A percentile compares a stretch with the other conserved stretches of the same genome.
phyloP scores from a whole-genome alignment of 2,888 invertebrate genomes.

The Maniola hyperantus region DNA sequence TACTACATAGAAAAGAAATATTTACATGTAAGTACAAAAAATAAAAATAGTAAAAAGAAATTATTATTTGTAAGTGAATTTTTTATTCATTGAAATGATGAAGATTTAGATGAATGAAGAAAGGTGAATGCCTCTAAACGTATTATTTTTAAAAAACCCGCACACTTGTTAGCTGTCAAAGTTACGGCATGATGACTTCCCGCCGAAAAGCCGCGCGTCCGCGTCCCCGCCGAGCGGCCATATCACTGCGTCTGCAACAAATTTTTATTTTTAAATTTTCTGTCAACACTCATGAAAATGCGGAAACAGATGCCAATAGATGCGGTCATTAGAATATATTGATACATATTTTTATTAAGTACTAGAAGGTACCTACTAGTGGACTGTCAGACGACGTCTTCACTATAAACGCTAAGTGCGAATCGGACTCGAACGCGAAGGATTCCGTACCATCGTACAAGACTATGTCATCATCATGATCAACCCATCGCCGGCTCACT shows the following conservation, averaged over 20 bases:
- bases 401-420: too few relatives aligned
- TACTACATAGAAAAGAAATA: too few relatives aligned
- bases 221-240: constrained; percentile 47
- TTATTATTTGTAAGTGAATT: too few relatives aligned
- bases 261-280: constrained; percentile 37
- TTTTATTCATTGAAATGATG: too few relatives aligned
- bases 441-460: too few relatives aligned
- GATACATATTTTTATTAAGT: background rate
- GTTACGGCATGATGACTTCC: constrained; percentile 30
- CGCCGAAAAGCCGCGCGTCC: constrained; percentile 48
- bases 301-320: constrained; percentile 35
- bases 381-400: too few relatives aligned
- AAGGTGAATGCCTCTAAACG: background rate
- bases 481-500: too few relatives aligned
- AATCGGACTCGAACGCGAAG: too few relatives aligned
- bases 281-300: constrained; percentile 35
- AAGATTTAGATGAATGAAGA: background rate
- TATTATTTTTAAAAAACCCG: constrained; percentile 7
- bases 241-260: constrained; percentile 60
- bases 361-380: too few relatives aligned
- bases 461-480: too few relatives aligned
- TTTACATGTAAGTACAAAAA: too few relatives aligned
- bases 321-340: background rate
- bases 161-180: constrained; percentile 24
- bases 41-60: too few relatives aligned